Conservation (phyloP, 2,888 invertebrate genomes). For the Plusia festucae region DNA sequence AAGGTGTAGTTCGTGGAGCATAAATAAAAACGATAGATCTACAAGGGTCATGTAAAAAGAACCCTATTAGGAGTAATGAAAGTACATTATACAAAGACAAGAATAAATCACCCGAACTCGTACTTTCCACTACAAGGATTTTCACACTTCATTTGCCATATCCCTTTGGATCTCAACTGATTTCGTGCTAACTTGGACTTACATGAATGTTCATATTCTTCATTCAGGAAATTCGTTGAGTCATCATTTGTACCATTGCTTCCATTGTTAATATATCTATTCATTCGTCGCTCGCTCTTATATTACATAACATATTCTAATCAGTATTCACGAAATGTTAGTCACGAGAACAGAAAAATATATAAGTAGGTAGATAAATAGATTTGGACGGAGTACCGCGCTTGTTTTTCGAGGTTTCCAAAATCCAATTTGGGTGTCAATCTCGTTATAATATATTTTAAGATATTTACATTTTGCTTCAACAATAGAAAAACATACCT, state of each 20-base stretch:
- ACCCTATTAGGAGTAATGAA: neutral
- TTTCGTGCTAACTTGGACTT: conserved; percentile 27
- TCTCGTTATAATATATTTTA: no score
- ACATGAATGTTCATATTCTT: conserved; percentile 21
- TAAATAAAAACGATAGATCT: neutral
- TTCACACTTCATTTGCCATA: conserved; percentile 45
- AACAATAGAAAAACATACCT: no score
- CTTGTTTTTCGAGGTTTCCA: no score
- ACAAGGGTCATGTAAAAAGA: neutral
- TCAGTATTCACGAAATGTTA: neutral
- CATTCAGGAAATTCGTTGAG: conserved; percentile 19
- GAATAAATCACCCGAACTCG: conserved; percentile 1
- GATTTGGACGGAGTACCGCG: no score
- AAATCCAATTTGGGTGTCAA: no score
- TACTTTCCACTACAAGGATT: conserved; percentile 28
- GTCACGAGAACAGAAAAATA: no score
- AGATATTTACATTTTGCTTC: no score
- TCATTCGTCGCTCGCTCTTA: conserved; percentile 13
- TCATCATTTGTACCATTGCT: conserved; percentile 33
- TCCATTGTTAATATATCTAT: conserved; percentile 34
- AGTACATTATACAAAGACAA: neutral
- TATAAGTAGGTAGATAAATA: no score
- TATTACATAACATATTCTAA: conserved; percentile 4
- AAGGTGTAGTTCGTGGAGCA: neutral
- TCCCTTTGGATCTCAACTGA: conserved; percentile 23